phyloP scores from a whole-genome alignment of 1,140 invertebrate species.

The Piezodorus guildinii region DNA sequence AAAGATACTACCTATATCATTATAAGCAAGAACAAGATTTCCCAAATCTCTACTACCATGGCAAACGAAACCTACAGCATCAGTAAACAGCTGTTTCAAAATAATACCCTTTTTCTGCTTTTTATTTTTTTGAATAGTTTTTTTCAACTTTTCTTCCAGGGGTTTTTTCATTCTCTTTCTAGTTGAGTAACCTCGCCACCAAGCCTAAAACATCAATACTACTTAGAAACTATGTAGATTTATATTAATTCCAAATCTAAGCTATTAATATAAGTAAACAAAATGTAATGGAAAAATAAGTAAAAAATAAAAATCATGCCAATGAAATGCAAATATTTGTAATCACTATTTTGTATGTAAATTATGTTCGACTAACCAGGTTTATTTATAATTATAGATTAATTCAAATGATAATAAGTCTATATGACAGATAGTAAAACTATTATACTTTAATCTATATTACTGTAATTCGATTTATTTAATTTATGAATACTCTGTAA shows the following conservation, averaged over 20 bases:
- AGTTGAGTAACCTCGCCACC: neutral
- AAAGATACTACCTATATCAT: neutral
- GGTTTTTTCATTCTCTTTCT: neutral
- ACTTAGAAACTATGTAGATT: neutral
- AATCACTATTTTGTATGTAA: too few relatives aligned
- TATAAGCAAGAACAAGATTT: neutral
- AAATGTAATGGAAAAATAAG: too few relatives aligned
- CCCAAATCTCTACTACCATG: neutral
- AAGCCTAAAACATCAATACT: neutral
- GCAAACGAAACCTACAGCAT: neutral
- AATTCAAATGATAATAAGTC: too few relatives aligned
- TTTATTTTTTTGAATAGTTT: neutral
- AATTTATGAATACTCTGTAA: too few relatives aligned
- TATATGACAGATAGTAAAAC: too few relatives aligned
- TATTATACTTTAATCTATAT: too few relatives aligned
- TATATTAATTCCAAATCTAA: neutral
- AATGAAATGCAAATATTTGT: too few relatives aligned
- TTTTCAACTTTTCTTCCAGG: neutral
- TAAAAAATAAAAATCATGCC: too few relatives aligned
- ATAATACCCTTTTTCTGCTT: neutral
- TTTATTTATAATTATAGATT: too few relatives aligned
- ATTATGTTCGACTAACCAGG: too few relatives aligned
- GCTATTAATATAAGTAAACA: too few relatives aligned
- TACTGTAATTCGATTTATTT: too few relatives aligned
- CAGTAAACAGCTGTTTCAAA: neutral